phyloP scores from a whole-genome alignment of 2,888 invertebrate genomes.

The Zhuqinia jingwanae region DNA sequence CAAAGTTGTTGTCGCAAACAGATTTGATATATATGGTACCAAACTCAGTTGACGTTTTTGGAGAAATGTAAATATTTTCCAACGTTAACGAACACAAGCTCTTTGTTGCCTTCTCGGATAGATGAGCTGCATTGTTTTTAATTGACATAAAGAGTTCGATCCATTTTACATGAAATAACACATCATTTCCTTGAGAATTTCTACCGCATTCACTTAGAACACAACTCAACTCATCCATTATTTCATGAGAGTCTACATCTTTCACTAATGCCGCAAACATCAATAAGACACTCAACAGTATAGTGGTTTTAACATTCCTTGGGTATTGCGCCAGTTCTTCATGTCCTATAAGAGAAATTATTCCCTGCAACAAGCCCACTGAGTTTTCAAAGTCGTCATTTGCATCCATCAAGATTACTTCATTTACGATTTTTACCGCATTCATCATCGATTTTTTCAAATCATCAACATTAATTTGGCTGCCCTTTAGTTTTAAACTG shows the following conservation, averaged over 20 bases:
- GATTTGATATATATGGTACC: slow-evolving; percentile 58
- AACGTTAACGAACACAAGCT: slow-evolving; percentile 64
- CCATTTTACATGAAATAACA: slow-evolving; percentile 76
- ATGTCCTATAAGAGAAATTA: slow-evolving; percentile 61
- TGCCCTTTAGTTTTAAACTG: slow-evolving; percentile 10
- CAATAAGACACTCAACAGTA: slow-evolving; percentile 53
- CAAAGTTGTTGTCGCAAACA: slow-evolving; percentile 62
- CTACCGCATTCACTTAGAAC: slow-evolving; percentile 69
- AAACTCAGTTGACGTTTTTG: slow-evolving; percentile 73
- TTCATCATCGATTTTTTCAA: slow-evolving; percentile 29
- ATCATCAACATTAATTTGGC: background rate
- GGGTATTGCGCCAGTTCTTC: slow-evolving; percentile 75
- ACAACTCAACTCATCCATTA: slow-evolving; percentile 41
- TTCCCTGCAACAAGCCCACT: slow-evolving; percentile 61
- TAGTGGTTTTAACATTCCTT: slow-evolving; percentile 61
- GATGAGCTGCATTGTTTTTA: slow-evolving; percentile 3
- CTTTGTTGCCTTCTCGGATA: slow-evolving; percentile 41
- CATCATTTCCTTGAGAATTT: slow-evolving; percentile 72
- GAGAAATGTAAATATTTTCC: slow-evolving; percentile 76
- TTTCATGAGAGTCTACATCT: slow-evolving; percentile 26
- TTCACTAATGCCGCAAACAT: slow-evolving; percentile 55
- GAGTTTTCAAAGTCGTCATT: slow-evolving; percentile 17
- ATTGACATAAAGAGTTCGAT: slow-evolving; percentile 66
- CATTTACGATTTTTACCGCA: slow-evolving; percentile 67
- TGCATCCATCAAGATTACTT: slow-evolving; percentile 28